Evolutionary conservation across 2,797 vertebrate genomes (phyloP), one percentile per base, ranked within the genome.

Genomic region (Thunnus albacares): DNA sequence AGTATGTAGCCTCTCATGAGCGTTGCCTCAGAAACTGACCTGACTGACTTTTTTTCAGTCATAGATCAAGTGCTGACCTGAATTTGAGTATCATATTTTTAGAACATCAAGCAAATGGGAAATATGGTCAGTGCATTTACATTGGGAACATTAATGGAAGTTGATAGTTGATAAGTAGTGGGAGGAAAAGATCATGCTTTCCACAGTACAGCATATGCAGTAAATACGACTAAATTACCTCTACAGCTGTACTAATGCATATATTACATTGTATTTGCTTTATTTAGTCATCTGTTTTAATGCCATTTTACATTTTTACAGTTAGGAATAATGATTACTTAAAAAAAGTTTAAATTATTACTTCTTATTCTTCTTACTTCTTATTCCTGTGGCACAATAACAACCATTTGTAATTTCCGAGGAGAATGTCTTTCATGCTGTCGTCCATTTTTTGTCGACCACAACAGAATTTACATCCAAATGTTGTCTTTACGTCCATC

Each of bases 41-140:
- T 57, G 53, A 58, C 63, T 35, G 47, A 74, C 53, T 69, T 52
- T 59, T 73, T 61, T 66, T 68, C 78, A 83, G 67, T 26, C 62
- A 72, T 49, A 68, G 79, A 83, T 86, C 55, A 86, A 91, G 41
- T 26, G 6, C 55, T 83, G 84, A 88, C 84, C 85, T 87, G 70
- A 80, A 89, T 86, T 76, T 82, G 24, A 85, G 76, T 8, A 13
- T 59, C 6, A 4, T 76, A 84, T 89, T 87, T 89, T 88, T 84
- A 79, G 82, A 80, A 65, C 82, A 4, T 22, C 28, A 14, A 14
- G 41, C 59, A 80, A 71, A 79, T 77, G 72, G 72, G 72, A 87
- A 89, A 84, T 52, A 79, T 77, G 53, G 58, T 62, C 49, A 60
- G 71, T 68, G 41, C 56, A 55, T 72, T 82, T 73, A 74, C 38